Evolutionary conservation across 2,888 invertebrate genomes (phyloP).

Genomic region (Aphodius sticticus): DNA sequence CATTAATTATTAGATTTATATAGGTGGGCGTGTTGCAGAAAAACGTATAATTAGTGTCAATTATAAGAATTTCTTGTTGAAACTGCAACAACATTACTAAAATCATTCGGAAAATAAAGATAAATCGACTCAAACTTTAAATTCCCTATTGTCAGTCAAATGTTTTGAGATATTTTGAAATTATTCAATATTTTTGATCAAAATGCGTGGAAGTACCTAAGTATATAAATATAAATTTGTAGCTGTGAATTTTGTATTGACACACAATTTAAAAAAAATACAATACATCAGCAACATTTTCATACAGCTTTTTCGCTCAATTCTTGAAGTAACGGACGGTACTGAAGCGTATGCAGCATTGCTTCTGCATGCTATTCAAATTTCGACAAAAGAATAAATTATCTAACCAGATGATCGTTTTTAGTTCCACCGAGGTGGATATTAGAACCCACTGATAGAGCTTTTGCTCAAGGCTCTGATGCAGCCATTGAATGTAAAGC

Average conservation of each 20-base stretch:
- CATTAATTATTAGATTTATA: no score
- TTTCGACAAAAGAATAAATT: background rate
- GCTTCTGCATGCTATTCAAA: slow-evolving; percentile 33
- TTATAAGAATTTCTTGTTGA: no score
- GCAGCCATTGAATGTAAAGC: slow-evolving; percentile 95
- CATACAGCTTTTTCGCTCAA: background rate
- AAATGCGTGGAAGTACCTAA: background rate
- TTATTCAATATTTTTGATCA: background rate
- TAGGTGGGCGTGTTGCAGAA: no score
- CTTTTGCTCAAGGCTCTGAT: slow-evolving; percentile 93
- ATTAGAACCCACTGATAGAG: slow-evolving; percentile 92
- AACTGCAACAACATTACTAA: no score
- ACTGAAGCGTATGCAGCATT: slow-evolving; percentile 8
- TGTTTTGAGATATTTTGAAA: background rate
- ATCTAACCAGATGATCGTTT: slow-evolving; percentile 51
- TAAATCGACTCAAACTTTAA: background rate
- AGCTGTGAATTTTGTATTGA: background rate
- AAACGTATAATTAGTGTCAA: no score
- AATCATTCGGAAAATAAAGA: no score
- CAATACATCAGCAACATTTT: no score
- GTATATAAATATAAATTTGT: no score
- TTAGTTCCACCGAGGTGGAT: slow-evolving; percentile 97
- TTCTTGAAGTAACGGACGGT: background rate
- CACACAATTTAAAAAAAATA: background rate
- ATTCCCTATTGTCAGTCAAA: background rate